These are phyloP conservation scores for Spheniscus humboldti DNA, from an alignment of 2,797 vertebrate species.

Conservation along the genomic window DNA sequence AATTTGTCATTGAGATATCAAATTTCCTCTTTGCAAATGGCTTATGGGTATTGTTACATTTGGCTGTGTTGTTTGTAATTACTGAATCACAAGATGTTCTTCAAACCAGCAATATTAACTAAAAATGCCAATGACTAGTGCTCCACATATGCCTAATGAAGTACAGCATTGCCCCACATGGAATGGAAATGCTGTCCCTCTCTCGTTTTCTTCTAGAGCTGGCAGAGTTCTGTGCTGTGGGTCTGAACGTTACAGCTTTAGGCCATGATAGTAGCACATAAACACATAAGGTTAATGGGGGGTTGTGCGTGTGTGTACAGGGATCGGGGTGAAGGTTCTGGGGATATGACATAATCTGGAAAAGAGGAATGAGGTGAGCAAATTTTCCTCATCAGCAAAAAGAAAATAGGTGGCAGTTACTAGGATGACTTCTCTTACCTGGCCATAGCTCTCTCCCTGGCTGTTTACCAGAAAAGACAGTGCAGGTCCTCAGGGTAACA, in stretches of 20 bases:
- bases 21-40: neutral
- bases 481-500: neutral
- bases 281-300: neutral
- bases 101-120: neutral
- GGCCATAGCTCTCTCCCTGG: neutral
- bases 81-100: neutral
- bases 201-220: neutral
- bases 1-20: neutral
- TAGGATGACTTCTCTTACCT: neutral
- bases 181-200: neutral
- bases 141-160: neutral
- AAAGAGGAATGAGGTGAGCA: neutral
- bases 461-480: neutral
- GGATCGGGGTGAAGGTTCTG: neutral
- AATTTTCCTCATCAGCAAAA: neutral
- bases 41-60: neutral
- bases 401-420: neutral
- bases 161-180: neutral
- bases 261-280: neutral
- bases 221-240: neutral
- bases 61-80: neutral
- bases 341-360: neutral
- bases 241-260: neutral
- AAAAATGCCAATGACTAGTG: neutral
- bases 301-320: too few relatives aligned